Percentiles rank a stretch among this genome's conserved stretches.
Evolutionary conservation across 2,113 vertebrate species (phyloP).

Genomic region (Lota lota): DNA sequence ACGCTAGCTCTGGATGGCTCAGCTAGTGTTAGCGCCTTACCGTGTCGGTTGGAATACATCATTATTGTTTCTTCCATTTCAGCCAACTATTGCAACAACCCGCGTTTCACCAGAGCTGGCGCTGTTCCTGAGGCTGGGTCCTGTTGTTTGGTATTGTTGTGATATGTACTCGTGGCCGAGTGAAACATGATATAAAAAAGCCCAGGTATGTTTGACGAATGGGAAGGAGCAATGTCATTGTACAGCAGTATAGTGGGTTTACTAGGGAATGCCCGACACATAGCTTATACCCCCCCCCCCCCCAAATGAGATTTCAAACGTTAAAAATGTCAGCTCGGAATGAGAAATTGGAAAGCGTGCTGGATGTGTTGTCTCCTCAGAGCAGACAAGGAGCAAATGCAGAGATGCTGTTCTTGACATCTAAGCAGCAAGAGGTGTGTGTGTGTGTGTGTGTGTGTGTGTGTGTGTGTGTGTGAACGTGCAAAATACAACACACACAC

Average conservation of each 20-base stretch:
- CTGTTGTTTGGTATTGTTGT: too few species aligned
- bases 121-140: too few species aligned
- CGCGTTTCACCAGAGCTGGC: too few species aligned
- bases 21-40: too few species aligned
- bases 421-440: constrained; percentile 25
- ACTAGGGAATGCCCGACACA: too few species aligned
- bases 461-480: neutral
- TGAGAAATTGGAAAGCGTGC: constrained; percentile 30
- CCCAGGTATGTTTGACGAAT: constrained; percentile 5
- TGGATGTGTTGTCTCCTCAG: neutral
- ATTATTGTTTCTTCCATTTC: too few species aligned
- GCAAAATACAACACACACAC: constrained; percentile 1
- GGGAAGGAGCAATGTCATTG: constrained; percentile 38
- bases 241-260: neutral
- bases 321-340: constrained; percentile 42
- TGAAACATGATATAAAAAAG: constrained; percentile 24
- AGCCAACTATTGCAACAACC: too few species aligned
- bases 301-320: constrained; percentile 43
- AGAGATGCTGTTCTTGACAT: constrained; percentile 50
- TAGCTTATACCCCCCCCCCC: constrained; percentile 22
- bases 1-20: too few species aligned
- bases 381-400: constrained; percentile 8
- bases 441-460: too few species aligned
- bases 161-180: neutral
- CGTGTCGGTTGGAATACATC: too few species aligned